Percentiles rank a stretch among this genome's conserved stretches.
phyloP scores from a whole-genome alignment of 2,113 vertebrate genomes.

The Stomatorhinus ivindoensis region DNA sequence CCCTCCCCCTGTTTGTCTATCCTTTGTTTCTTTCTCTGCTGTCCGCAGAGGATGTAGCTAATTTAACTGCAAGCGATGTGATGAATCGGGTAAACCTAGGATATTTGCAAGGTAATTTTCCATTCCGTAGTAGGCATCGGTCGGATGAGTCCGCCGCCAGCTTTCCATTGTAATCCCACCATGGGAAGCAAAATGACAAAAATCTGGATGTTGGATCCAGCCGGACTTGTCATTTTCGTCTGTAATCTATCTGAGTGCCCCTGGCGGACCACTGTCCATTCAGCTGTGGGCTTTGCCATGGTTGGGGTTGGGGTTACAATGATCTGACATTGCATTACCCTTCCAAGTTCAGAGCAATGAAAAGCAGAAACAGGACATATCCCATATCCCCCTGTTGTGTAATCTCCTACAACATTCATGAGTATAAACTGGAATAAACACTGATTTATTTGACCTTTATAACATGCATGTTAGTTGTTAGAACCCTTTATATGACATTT shows the following conservation, averaged over 20 bases:
- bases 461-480: neutral
- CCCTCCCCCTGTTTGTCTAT: constrained; percentile 67
- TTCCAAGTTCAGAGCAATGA: neutral
- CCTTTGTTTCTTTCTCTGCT: constrained; percentile 55
- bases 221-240: neutral
- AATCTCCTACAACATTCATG: neutral
- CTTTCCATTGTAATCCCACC: neutral
- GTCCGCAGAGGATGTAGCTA: constrained; percentile 98
- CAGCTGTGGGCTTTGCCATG: neutral
- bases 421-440: neutral
- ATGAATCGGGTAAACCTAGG: constrained; percentile 99
- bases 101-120: constrained; percentile 99
- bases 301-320: neutral
- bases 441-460: neutral
- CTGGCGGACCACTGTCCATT: neutral
- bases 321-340: neutral
- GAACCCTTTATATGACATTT: neutral
- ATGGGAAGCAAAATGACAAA: neutral
- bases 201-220: neutral
- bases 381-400: neutral
- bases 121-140: constrained; percentile 43
- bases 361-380: neutral
- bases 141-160: neutral
- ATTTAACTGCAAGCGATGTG: constrained; percentile 99
- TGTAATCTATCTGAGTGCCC: neutral